Percentiles rank a stretch among this genome's conserved stretches.
Conservation (phyloP, 2,113 vertebrate species). For the Semnornis frantzii region DNA sequence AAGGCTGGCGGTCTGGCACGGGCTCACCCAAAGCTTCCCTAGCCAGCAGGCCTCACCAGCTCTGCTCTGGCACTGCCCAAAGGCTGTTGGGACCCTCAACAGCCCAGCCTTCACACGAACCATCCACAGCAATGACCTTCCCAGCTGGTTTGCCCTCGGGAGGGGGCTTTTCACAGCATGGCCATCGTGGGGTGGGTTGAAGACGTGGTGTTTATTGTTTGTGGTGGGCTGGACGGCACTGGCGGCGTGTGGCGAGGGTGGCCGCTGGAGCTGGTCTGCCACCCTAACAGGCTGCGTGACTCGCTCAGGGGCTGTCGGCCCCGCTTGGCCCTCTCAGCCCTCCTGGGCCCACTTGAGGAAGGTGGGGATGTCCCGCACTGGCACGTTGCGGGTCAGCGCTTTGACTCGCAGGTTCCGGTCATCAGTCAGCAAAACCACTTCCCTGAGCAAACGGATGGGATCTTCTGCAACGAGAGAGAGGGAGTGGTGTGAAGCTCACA, state of each 20-base stretch:
- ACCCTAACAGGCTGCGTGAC: constrained; percentile 34
- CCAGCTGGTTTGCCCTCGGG: constrained; percentile 31
- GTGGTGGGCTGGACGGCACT: constrained; percentile 27
- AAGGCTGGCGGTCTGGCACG: not conserved
- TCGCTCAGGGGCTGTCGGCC: constrained; percentile 59
- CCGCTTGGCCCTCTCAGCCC: constrained; percentile 82
- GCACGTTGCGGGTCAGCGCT: constrained; percentile 95
- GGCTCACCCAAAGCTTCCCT: constrained; percentile 36
- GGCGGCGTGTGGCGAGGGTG: not conserved
- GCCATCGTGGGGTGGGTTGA: constrained; percentile 58
- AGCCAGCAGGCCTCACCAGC: not conserved
- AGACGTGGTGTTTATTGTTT: constrained; percentile 67
- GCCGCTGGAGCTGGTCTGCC: constrained; percentile 34
- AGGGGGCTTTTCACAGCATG: constrained; percentile 49
- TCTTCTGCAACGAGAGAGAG: constrained; percentile 79
- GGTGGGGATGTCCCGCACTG: constrained; percentile 94
- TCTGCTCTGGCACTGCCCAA: constrained; percentile 12
- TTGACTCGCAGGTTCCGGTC: constrained; percentile 97
- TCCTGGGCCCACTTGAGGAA: constrained; percentile 98
- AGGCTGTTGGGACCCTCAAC: not conserved
- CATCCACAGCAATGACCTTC: constrained; percentile 63
- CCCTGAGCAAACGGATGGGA: constrained; percentile 87
- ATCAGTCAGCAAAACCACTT: constrained; percentile 95
- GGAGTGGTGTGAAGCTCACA: not conserved
- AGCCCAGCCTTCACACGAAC: constrained; percentile 30